A percentile compares a stretch with the other conserved stretches of the same genome.
Evolutionary conservation across 2,888 invertebrate species (phyloP).

Genomic region (Phorcus lineatus): DNA sequence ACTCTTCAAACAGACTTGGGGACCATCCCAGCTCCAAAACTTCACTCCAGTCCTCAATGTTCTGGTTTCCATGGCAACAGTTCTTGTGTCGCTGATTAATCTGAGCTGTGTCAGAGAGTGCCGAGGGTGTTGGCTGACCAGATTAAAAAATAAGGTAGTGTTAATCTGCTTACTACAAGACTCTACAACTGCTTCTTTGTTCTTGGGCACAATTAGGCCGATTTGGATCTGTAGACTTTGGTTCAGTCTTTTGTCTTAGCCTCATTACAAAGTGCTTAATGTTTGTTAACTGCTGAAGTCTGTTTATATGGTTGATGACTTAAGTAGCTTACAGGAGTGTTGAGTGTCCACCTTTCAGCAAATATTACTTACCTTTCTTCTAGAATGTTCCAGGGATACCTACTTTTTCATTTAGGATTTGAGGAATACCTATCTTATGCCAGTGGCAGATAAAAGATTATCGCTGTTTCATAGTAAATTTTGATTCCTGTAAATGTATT

Average conservation of each 20-base stretch:
- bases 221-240: not conserved
- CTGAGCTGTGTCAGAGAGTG: not conserved
- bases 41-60: not conserved
- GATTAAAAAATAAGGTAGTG: not conserved
- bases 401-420: too few relatives aligned
- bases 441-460: too few relatives aligned
- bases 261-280: too few relatives aligned
- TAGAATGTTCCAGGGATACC: too few relatives aligned
- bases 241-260: not conserved
- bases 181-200: not conserved
- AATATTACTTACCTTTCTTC: too few relatives aligned
- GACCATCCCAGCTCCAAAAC: not conserved
- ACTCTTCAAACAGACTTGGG: not conserved
- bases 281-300: too few relatives aligned
- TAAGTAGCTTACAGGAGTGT: too few relatives aligned
- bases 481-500: too few relatives aligned
- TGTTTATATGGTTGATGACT: too few relatives aligned
- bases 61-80: conserved; percentile 13
- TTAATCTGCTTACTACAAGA: not conserved
- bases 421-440: too few relatives aligned
- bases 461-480: too few relatives aligned
- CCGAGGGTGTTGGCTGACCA: not conserved
- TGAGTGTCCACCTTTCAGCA: too few relatives aligned
- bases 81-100: not conserved
- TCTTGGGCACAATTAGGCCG: not conserved